These are phyloP conservation scores for Halocaridina rubra DNA, from an alignment of 2,888 invertebrate species.

Conservation along the genomic window DNA sequence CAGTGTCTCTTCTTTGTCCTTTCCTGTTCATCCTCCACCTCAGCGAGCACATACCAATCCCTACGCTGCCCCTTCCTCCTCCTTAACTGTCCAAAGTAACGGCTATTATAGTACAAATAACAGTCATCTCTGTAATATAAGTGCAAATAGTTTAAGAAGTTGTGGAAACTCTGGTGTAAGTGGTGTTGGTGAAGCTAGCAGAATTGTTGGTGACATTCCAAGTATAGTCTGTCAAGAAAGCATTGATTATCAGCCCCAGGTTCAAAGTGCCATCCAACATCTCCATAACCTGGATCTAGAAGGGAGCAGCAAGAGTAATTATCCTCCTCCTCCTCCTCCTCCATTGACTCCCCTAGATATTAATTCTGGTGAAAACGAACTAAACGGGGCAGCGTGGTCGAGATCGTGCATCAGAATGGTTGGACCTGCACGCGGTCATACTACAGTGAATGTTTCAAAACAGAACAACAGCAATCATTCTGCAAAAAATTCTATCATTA, in stretches of 20 bases:
- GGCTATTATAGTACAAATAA: conserved; percentile 31
- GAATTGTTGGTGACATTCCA: neutral
- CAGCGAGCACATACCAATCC: neutral
- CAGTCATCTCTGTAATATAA: conserved; percentile 13
- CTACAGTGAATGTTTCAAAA: conserved; percentile 11
- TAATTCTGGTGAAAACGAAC: neutral
- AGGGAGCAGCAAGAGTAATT: neutral
- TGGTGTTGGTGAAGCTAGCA: conserved; percentile 38
- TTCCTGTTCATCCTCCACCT: neutral
- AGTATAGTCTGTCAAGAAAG: neutral
- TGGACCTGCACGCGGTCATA: conserved; percentile 27
- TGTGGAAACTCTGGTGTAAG: conserved; percentile 31
- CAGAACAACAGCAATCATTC: neutral
- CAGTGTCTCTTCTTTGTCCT: neutral
- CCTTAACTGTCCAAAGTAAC: conserved; percentile 18
- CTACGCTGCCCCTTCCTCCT: neutral
- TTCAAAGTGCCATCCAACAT: neutral
- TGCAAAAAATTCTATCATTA: conserved; percentile 1
- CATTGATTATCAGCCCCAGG: neutral
- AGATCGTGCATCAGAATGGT: conserved; percentile 41
- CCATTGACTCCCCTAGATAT: no score
- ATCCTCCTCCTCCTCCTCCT: neutral
- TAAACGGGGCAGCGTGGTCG: neutral
- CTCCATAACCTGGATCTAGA: neutral
- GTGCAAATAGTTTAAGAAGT: conserved; percentile 15